Evolutionary conservation across 1,140 invertebrate genomes (phyloP).

Genomic region (Melitaea cinxia): DNA sequence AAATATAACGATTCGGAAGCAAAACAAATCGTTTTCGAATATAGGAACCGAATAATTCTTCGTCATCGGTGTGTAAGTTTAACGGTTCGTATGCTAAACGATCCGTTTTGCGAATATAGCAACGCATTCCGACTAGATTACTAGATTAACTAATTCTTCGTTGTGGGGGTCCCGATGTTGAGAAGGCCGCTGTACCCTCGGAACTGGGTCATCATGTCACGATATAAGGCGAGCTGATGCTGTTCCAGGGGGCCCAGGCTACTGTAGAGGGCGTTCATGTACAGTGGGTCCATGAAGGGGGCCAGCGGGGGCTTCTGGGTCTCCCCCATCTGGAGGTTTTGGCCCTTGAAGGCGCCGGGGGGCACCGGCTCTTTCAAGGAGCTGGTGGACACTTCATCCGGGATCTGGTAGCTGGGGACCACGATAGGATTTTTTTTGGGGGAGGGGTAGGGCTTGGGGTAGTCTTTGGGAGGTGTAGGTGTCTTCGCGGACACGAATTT

Average conservation of each 20-base stretch:
- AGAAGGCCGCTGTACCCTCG: conserved; percentile 56
- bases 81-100: no score
- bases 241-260: conserved; percentile 65
- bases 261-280: conserved; percentile 70
- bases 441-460: conserved; percentile 44
- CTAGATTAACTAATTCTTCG: conserved; percentile 66
- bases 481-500: conserved; percentile 75
- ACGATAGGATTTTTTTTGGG: conserved; percentile 55
- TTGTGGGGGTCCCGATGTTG: conserved; percentile 66
- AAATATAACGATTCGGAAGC: no score
- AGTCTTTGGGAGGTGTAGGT: conserved; percentile 58
- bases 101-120: no score
- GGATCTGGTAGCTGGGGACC: conserved; percentile 61
- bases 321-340: conserved; percentile 57
- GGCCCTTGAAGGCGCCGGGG: conserved; percentile 46
- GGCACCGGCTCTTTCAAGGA: no score
- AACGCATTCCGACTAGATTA: conserved; percentile 46
- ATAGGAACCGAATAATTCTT: no score
- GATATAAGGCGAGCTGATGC: conserved; percentile 59
- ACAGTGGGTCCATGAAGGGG: conserved; percentile 67
- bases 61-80: no score
- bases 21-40: no score
- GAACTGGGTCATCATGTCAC: conserved; percentile 63
- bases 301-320: conserved; percentile 49
- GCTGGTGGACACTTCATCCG: no score